Conservation (phyloP, 2,113 vertebrate species). For the Otis tarda region DNA sequence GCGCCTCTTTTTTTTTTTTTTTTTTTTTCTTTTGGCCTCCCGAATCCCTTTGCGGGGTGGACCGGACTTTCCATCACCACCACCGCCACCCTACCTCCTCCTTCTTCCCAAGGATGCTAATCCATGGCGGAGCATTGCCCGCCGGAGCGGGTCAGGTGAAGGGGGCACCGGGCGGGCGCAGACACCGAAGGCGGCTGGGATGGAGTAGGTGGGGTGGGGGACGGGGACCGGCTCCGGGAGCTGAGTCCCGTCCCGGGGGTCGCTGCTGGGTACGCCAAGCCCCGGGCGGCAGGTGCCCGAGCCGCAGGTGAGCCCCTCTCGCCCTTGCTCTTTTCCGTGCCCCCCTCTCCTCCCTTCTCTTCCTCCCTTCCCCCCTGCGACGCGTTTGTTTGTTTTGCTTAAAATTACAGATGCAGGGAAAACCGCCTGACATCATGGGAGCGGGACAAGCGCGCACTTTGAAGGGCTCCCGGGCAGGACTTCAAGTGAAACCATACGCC, state of each 20-base stretch:
- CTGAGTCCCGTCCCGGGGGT: too few relatives aligned
- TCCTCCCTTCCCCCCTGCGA: neutral
- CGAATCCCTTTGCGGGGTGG: neutral
- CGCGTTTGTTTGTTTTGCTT: slow-evolving; percentile 78
- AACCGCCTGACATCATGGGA: slow-evolving; percentile 84
- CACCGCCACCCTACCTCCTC: neutral
- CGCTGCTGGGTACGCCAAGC: neutral
- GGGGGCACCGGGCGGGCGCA: neutral
- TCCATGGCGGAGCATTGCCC: neutral
- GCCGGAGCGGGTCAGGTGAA: neutral
- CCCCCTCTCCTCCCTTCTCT: neutral
- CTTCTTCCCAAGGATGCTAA: neutral
- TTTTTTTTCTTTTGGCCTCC: neutral
- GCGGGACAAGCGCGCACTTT: slow-evolving; percentile 78
- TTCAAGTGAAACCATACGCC: slow-evolving; percentile 86
- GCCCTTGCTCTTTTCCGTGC: slow-evolving; percentile 15
- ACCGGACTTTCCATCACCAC: neutral
- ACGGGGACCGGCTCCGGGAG: neutral
- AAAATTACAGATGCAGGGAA: slow-evolving; percentile 82
- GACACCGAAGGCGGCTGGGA: neutral
- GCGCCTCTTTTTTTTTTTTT: neutral
- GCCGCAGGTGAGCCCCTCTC: slow-evolving; percentile 65
- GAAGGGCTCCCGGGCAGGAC: slow-evolving; percentile 83
- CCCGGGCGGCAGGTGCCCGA: neutral
- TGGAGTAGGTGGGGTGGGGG: too few relatives aligned